phyloP scores from a whole-genome alignment of 2,888 invertebrate genomes.

The Hecatera dysodea region DNA sequence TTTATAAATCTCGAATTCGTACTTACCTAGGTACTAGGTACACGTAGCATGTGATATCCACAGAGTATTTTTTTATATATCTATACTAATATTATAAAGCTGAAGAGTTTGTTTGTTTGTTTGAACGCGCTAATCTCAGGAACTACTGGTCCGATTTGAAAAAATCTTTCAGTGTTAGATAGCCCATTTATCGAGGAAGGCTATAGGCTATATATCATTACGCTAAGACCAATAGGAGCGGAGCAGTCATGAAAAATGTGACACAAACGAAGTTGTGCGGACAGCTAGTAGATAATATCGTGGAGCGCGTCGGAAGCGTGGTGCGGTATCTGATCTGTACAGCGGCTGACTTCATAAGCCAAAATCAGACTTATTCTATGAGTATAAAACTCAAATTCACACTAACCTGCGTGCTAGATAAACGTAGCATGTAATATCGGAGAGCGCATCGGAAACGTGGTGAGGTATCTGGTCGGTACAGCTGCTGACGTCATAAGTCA shows the following conservation, averaged over 20 bases:
- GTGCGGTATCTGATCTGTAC: conserved; percentile 78
- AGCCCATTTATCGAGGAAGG: too few species aligned
- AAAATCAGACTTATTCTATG: conserved; percentile 5
- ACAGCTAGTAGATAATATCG: conserved; percentile 99
- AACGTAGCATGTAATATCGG: conserved; percentile 99
- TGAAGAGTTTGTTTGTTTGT: too few species aligned
- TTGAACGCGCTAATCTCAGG: too few species aligned
- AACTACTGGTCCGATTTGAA: too few species aligned
- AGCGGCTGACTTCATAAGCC: conserved; percentile 73
- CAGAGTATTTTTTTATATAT: too few species aligned
- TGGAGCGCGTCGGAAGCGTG: background rate
- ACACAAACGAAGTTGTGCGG: too few species aligned
- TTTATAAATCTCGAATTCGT: conserved; percentile 21
- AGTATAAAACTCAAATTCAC: conserved; percentile 25
- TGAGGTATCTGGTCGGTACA: conserved; percentile 94
- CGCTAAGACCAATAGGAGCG: too few species aligned
- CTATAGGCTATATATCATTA: too few species aligned
- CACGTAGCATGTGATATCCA: conserved; percentile 99
- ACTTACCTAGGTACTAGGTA: conserved; percentile 95
- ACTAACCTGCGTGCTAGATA: conserved; percentile 95
- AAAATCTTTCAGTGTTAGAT: too few species aligned
- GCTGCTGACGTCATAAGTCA: conserved; percentile 94
- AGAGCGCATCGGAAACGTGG: conserved; percentile 98
- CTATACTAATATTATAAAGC: too few species aligned
- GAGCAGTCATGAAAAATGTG: too few species aligned